phyloP scores from a whole-genome alignment of 1,140 invertebrate species.

The Pseudoatta argentina region DNA sequence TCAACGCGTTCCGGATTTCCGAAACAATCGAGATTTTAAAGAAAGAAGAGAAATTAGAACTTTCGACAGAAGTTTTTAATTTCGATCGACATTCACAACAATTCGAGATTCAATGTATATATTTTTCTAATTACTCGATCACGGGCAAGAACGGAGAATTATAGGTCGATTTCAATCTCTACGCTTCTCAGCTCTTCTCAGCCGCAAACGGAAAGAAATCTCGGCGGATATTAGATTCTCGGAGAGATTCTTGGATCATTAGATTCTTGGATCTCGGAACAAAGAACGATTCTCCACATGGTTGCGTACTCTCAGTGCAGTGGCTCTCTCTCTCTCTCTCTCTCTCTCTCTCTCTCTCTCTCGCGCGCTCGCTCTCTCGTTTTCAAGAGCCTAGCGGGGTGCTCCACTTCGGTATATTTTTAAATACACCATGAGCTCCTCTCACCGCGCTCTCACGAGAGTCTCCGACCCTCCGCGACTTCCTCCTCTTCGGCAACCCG shows the following conservation, averaged over 20 bases:
- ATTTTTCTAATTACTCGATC: neutral
- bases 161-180: neutral
- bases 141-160: neutral
- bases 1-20: neutral
- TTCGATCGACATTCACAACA: neutral
- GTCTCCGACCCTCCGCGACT: conserved; percentile 50
- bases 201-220: neutral
- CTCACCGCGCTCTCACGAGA: conserved; percentile 65
- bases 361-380: conserved; percentile 45
- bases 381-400: conserved; percentile 70
- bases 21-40: neutral
- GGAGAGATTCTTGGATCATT: neutral
- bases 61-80: neutral
- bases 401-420: conserved; percentile 80
- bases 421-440: conserved; percentile 69
- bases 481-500: conserved; percentile 36
- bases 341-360: neutral
- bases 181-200: neutral
- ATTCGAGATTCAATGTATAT: neutral
- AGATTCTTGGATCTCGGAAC: neutral
- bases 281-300: conserved; percentile 22
- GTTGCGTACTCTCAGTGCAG: neutral
- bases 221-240: neutral
- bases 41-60: neutral
- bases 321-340: too few relatives aligned